Base-by-base conservation (phyloP, 2,113 vertebrate species). In the Daboia siamensis region DNA sequence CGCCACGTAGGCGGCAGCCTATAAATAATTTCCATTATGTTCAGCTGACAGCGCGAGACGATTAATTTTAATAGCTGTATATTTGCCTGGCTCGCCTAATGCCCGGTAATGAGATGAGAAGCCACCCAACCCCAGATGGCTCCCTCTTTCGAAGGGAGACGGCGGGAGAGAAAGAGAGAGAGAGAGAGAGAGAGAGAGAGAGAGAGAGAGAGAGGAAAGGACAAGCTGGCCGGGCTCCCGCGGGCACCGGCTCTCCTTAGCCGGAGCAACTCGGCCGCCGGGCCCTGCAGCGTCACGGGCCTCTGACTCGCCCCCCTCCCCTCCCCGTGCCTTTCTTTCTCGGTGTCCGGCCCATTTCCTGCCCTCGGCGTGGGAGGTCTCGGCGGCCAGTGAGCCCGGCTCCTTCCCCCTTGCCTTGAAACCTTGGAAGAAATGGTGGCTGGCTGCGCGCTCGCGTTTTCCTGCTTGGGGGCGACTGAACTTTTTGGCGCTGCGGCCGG, bases 51-150 rank as follows among this genome's bases (percentile, higher is more conserved):
- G 97, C 97, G 97, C 96, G 96, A 98, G 98, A 97, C 97, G 98
- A 98, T 98, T 98, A 98, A 98, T 98, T 98, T 98, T 98, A 98
- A 98, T 98, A 98, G 98, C 98, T 98, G 97, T 97, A 97, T 98
- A 98, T 98, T 98, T 98, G 98, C 98, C 97, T 97, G 97, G 97
- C 97, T 97, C 97, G 97, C 97, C 97, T 97, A 97, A 98, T 97
- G 97, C 97, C 97, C 95, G 91, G 97, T 97, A 97, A 98, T 97
- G 98, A 97, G 97, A 97, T 97, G 96, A 97, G 97, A 97, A 97
- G 97, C 97, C 96, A 96, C 97, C 97, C 96, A 97, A 96, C 96
- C 97, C 97, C 96, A 97, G 95, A 97, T 97, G 97, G 97, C 96
- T 97, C 96, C 95, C 96, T 56, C 96, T 96, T 96, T 48, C 64